Percentiles rank a stretch among this genome's conserved stretches.
Evolutionary conservation across 2,888 invertebrate genomes (phyloP).

Genomic region (Melitaea athalia): DNA sequence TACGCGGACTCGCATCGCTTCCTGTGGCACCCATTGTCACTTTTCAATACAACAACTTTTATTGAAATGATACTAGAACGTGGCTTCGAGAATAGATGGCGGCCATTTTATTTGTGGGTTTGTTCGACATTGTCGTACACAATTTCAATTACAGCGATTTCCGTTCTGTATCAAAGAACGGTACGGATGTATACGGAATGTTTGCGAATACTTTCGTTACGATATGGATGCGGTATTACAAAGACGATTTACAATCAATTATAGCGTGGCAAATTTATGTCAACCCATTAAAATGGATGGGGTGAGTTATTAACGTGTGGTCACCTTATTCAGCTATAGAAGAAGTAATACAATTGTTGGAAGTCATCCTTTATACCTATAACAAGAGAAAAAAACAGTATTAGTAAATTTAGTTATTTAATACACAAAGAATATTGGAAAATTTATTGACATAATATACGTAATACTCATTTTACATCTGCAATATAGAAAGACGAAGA

Average conservation of each 20-base stretch:
- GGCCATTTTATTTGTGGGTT: constrained; percentile 71
- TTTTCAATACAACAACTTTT: constrained; percentile 80
- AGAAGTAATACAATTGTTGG: constrained; percentile 17
- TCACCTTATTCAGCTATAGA: constrained; percentile 45
- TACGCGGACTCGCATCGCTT: constrained; percentile 76
- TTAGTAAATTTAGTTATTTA: background rate
- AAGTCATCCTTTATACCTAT: constrained; percentile 61
- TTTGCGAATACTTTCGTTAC: constrained; percentile 59
- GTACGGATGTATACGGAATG: constrained; percentile 59
- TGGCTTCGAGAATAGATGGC: constrained; percentile 62
- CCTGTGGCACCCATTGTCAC: constrained; percentile 77
- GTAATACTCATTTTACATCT: no score
- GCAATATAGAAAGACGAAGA: no score
- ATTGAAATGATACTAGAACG: constrained; percentile 78
- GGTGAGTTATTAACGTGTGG: constrained; percentile 42
- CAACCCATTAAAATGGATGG: constrained; percentile 28
- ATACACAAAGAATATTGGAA: no score
- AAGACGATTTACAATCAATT: constrained; percentile 48
- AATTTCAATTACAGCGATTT: constrained; percentile 72
- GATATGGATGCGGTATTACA: constrained; percentile 44
- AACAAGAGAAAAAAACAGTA: constrained; percentile 47
- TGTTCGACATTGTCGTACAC: constrained; percentile 69
- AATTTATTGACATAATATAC: no score
- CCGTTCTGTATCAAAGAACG: constrained; percentile 69
- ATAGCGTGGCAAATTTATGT: constrained; percentile 63